Conservation (phyloP, 2,797 vertebrate genomes). For the Monodelphis domestica region DNA sequence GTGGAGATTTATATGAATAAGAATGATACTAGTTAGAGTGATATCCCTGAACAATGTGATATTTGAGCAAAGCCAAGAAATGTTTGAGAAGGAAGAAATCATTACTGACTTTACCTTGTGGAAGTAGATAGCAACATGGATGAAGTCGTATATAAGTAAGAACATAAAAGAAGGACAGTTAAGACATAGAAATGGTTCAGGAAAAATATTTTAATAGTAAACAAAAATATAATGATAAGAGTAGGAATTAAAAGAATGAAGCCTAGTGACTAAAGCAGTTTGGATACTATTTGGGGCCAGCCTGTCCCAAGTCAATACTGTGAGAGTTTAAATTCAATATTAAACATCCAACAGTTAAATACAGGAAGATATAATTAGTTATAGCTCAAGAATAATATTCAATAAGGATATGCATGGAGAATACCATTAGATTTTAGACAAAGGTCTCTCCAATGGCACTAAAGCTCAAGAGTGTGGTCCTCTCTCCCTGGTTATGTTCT, state of each 20-base stretch:
- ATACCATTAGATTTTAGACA: neutral
- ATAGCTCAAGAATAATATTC: neutral
- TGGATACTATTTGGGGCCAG: neutral
- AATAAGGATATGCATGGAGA: neutral
- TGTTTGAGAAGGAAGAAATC: neutral
- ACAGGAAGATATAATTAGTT: neutral
- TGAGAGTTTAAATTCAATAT: neutral
- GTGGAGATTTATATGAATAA: neutral
- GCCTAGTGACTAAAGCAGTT: neutral
- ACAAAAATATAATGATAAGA: neutral
- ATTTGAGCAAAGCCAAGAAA: no score
- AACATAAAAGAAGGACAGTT: neutral
- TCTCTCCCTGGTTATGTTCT: neutral
- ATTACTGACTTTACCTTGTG: neutral
- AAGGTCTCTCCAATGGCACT: neutral
- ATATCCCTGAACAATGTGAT: neutral
- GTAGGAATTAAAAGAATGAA: neutral
- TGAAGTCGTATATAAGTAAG: neutral
- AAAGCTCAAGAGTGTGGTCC: neutral
- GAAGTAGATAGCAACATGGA: neutral
- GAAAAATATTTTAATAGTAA: neutral
- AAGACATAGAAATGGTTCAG: neutral
- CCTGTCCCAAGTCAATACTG: neutral
- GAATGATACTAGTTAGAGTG: neutral
- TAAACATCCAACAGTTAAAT: neutral